These are phyloP conservation scores for Vidua macroura DNA, from an alignment of 2,113 vertebrate genomes.

Conservation along the genomic window DNA sequence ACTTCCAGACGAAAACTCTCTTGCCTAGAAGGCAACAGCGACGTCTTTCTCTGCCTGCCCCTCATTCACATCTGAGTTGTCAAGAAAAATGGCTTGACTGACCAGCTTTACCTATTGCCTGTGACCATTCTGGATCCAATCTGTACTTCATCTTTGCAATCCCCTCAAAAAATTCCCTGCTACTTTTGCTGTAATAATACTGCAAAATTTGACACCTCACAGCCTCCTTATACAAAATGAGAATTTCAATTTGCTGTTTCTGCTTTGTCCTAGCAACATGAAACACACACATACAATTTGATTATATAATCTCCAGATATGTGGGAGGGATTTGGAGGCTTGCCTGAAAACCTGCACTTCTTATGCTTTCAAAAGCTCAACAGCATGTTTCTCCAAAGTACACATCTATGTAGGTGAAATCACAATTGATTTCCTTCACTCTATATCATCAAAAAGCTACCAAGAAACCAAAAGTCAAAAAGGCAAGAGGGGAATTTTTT, in stretches of 20 bases:
- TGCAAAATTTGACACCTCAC: not conserved
- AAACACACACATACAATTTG: not conserved
- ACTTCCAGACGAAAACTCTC: not conserved
- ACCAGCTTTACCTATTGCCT: not conserved
- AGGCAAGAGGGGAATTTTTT: not conserved
- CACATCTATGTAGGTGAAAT: not conserved
- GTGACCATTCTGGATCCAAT: not conserved
- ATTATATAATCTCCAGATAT: slow-evolving; percentile 35
- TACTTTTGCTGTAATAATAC: not conserved
- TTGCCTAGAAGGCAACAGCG: not conserved
- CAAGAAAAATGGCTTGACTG: not conserved
- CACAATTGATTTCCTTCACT: not conserved
- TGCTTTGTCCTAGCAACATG: slow-evolving; percentile 30
- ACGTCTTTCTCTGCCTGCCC: not conserved
- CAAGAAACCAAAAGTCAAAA: not conserved
- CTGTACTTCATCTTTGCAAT: not conserved
- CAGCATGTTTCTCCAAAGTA: not conserved
- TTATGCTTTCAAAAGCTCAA: not conserved
- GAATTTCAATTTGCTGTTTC: slow-evolving; percentile 25
- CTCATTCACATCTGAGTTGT: not conserved
- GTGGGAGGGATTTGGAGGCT: slow-evolving; percentile 11
- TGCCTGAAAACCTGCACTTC: slow-evolving; percentile 27
- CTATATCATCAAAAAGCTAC: not conserved
- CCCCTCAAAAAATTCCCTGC: not conserved
- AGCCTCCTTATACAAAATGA: not conserved